Percentiles rank a stretch among this genome's conserved stretches.
Conservation (phyloP, 2,113 vertebrate genomes). For the Periophthalmodon schlosseri region DNA sequence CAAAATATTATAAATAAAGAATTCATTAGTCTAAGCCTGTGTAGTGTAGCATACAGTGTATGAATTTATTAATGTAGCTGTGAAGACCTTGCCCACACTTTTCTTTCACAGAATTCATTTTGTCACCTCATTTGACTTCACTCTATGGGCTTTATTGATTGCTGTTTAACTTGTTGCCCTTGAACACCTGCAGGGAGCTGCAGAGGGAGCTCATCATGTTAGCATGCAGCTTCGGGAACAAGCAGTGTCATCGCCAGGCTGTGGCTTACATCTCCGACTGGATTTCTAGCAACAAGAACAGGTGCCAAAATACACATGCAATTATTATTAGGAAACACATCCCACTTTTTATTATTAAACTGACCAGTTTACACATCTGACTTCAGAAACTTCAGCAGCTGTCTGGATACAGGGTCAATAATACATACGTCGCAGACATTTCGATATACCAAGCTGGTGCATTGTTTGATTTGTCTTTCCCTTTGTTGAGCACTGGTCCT, state of each 20-base stretch:
- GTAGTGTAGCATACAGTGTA: neutral
- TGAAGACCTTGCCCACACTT: neutral
- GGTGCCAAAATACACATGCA: slow-evolving; percentile 68
- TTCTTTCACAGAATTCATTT: neutral
- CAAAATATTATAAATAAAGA: neutral
- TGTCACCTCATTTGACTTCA: neutral
- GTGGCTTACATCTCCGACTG: slow-evolving; percentile 93
- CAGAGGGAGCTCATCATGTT: slow-evolving; percentile 95
- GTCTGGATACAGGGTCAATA: neutral
- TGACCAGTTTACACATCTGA: neutral
- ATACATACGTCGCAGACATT: neutral
- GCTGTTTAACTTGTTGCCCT: slow-evolving; percentile 14
- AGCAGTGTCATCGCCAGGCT: slow-evolving; percentile 96
- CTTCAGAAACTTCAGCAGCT: neutral
- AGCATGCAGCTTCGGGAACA: slow-evolving; percentile 95
- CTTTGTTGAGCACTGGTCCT: neutral
- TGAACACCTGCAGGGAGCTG: slow-evolving; percentile 80
- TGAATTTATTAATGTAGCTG: neutral
- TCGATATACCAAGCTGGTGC: neutral
- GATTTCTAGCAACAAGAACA: slow-evolving; percentile 98
- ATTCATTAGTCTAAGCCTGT: neutral
- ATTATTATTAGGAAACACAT: neutral
- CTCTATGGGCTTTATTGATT: neutral
- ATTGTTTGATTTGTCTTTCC: neutral
- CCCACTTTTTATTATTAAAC: neutral